These are phyloP conservation scores for Gasterosteus aculeatus DNA, from an alignment of 2,113 vertebrate genomes.

Conservation along the genomic window DNA sequence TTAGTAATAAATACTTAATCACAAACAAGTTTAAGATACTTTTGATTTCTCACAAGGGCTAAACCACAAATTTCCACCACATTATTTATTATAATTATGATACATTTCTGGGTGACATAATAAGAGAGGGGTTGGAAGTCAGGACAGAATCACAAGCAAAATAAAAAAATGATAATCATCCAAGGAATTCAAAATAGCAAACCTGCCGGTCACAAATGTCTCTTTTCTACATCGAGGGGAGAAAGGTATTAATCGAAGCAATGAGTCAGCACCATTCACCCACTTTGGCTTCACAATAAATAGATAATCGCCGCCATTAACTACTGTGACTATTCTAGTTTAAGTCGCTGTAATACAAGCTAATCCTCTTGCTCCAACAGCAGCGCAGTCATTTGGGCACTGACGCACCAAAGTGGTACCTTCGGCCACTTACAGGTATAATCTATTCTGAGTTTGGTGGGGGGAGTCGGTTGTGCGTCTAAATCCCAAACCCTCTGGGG, in stretches of 20 bases:
- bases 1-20: too few relatives aligned
- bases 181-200: background rate
- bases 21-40: too few relatives aligned
- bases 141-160: background rate
- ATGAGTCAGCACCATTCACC: background rate
- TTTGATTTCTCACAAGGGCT: too few relatives aligned
- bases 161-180: background rate
- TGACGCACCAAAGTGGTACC: background rate
- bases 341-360: background rate
- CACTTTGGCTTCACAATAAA: background rate
- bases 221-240: background rate
- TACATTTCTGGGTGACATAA: too few relatives aligned
- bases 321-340: conserved; percentile 4
- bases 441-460: background rate
- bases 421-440: background rate
- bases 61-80: too few relatives aligned
- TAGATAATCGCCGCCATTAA: background rate
- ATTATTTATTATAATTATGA: too few relatives aligned
- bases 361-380: background rate
- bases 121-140: background rate
- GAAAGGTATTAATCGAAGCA: too few relatives aligned
- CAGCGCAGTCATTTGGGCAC: background rate
- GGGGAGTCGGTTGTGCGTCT: background rate
- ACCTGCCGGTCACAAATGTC: background rate
- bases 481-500: background rate